phyloP scores from a whole-genome alignment of 2,888 invertebrate species.

The Cryptus viduatorius region DNA sequence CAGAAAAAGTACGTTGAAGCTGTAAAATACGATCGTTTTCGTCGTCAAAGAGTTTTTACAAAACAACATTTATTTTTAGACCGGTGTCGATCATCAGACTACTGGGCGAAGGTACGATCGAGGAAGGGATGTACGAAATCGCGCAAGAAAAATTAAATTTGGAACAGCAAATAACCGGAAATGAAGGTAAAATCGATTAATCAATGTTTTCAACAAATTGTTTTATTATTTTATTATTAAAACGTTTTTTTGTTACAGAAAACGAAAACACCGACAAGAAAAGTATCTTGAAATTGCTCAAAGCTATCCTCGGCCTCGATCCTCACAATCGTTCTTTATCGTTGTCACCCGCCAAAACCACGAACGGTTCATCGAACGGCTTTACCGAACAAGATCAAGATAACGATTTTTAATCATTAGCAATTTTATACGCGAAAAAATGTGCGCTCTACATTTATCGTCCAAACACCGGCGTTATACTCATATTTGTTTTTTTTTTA shows the following conservation, averaged over 20 bases:
- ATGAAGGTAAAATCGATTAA: conserved; percentile 85
- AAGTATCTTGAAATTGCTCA: conserved; percentile 92
- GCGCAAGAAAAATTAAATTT: conserved; percentile 96
- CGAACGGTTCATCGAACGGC: conserved; percentile 71
- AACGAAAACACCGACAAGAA: conserved; percentile 91
- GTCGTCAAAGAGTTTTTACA: no score
- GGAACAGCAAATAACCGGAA: conserved; percentile 93
- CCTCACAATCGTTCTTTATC: conserved; percentile 79
- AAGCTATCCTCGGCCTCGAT: conserved; percentile 91
- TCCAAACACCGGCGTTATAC: conserved; percentile 3
- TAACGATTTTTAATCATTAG: conserved; percentile 46
- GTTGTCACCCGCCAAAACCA: conserved; percentile 72
- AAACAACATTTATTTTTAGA: conserved; percentile 84
- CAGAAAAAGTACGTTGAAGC: conserved; percentile 85
- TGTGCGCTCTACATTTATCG: neutral
- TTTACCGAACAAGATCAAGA: conserved; percentile 68
- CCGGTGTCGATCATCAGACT: conserved; percentile 95
- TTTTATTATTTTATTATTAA: no score
- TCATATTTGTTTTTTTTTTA: conserved; percentile 16
- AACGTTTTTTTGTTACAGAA: conserved; percentile 85
- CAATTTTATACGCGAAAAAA: conserved; percentile 29
- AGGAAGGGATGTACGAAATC: conserved; percentile 96
- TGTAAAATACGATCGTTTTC: neutral
- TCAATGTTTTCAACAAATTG: neutral
- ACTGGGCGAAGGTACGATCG: conserved; percentile 94